A percentile compares a stretch with the other conserved stretches of the same genome.
Evolutionary conservation across 2,113 vertebrate genomes (phyloP).

Genomic region (Cryptotis parvus): DNA sequence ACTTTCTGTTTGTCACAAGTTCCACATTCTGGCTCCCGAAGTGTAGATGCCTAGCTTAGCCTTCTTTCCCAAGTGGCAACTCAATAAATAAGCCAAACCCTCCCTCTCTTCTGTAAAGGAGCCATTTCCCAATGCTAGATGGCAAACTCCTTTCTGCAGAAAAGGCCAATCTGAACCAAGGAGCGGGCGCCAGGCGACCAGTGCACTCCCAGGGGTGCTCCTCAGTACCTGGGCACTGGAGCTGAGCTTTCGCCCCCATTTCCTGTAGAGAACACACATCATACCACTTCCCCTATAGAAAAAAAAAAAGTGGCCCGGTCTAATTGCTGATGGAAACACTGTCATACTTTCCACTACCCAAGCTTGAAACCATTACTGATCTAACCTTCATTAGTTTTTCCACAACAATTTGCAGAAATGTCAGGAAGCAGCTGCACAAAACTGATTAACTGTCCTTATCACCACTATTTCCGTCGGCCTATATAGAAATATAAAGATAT

Average conservation of each 20-base stretch:
- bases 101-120: background rate
- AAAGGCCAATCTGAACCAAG: background rate
- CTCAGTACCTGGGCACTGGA: slow-evolving; percentile 82
- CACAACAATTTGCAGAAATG: slow-evolving; percentile 94
- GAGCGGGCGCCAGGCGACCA: background rate
- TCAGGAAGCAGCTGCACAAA: slow-evolving; percentile 92
- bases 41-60: background rate
- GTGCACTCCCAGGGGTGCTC: background rate
- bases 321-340: slow-evolving; percentile 93
- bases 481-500: background rate
- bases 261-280: slow-evolving; percentile 90
- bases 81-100: background rate
- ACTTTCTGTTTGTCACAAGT: slow-evolving; percentile 83
- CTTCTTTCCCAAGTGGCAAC: background rate
- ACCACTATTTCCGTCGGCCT: slow-evolving; percentile 72
- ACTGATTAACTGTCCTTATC: slow-evolving; percentile 90
- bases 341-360: slow-evolving; percentile 95
- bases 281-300: slow-evolving; percentile 90
- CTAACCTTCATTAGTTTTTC: slow-evolving; percentile 94
- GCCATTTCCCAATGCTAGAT: background rate
- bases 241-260: slow-evolving; percentile 88
- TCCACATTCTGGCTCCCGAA: slow-evolving; percentile 75
- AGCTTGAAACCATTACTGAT: slow-evolving; percentile 92
- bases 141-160: background rate
- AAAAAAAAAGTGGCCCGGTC: slow-evolving; percentile 86